These are phyloP conservation scores for Spodoptera exigua DNA, from an alignment of 2,888 invertebrate species.

Conservation along the genomic window DNA sequence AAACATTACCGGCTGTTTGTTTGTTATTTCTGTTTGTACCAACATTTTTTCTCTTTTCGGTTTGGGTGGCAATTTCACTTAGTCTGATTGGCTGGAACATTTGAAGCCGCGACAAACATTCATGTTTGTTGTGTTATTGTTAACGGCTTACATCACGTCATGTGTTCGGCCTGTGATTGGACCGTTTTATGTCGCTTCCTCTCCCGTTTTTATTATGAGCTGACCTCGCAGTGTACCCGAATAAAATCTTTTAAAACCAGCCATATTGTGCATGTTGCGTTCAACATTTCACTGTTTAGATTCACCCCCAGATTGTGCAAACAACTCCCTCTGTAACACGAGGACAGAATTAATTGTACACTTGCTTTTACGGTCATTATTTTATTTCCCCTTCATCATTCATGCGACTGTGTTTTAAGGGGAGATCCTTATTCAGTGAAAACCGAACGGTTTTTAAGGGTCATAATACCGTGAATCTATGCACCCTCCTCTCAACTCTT, in stretches of 20 bases:
- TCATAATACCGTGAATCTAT: conserved; percentile 9
- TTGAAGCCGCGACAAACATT: neutral
- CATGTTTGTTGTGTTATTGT: conserved; percentile 11
- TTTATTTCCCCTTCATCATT: conserved; percentile 9
- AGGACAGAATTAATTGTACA: conserved; percentile 13
- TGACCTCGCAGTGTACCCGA: neutral
- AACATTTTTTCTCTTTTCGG: conserved; percentile 8
- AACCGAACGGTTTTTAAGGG: neutral
- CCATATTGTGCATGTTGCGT: too few species aligned
- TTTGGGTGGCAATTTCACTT: conserved; percentile 3
- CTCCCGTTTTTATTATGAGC: neutral
- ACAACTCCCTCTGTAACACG: neutral
- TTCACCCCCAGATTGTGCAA: neutral
- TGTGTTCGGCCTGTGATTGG: neutral
- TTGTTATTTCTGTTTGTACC: conserved; percentile 34
- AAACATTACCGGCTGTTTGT: conserved; percentile 44
- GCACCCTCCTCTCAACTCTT: neutral
- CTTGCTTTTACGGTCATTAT: conserved; percentile 3
- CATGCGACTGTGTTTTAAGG: neutral
- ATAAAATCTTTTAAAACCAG: neutral
- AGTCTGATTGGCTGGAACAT: conserved; percentile 9
- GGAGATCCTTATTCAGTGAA: neutral
- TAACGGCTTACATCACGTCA: conserved; percentile 1
- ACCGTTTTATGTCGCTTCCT: neutral
- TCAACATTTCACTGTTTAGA: neutral